Conservation (phyloP, 2,888 invertebrate genomes). For the Hanleya hanleyi region DNA sequence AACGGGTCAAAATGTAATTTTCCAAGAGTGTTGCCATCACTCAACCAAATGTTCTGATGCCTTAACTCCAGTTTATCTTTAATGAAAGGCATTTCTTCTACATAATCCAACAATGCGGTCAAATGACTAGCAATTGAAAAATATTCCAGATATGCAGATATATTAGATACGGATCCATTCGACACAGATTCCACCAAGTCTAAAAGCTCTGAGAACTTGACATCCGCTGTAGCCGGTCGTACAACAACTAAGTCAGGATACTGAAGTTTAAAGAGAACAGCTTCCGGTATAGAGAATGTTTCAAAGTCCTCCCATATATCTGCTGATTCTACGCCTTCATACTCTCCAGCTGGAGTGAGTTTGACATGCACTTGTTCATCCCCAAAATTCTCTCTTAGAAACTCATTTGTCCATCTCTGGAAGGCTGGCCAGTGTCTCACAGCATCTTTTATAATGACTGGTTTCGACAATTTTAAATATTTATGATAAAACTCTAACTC, state of each 20-base stretch:
- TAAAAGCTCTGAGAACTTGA: constrained; percentile 66
- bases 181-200: constrained; percentile 59
- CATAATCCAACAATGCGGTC: constrained; percentile 58
- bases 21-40: constrained; percentile 72
- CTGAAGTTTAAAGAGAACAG: constrained; percentile 52
- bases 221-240: constrained; percentile 63
- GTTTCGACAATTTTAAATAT: constrained; percentile 62
- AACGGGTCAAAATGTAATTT: constrained; percentile 71
- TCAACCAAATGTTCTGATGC: constrained; percentile 70
- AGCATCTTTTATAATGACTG: constrained; percentile 64
- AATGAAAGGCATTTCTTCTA: constrained; percentile 61
- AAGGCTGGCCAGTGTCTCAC: constrained; percentile 60
- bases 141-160: constrained; percentile 71
- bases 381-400: constrained; percentile 53
- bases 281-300: constrained; percentile 57
- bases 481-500: constrained; percentile 58
- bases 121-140: constrained; percentile 65
- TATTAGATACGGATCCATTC: constrained; percentile 41
- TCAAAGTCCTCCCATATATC: constrained; percentile 59
- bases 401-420: constrained; percentile 64
- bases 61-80: constrained; percentile 44
- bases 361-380: constrained; percentile 62
- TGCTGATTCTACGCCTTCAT: constrained; percentile 67
- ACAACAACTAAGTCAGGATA: constrained; percentile 70
- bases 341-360: constrained; percentile 64